A percentile compares a stretch with the other conserved stretches of the same genome.
Conservation (phyloP, 1,140 invertebrate genomes). For the Penaeus chinensis region DNA sequence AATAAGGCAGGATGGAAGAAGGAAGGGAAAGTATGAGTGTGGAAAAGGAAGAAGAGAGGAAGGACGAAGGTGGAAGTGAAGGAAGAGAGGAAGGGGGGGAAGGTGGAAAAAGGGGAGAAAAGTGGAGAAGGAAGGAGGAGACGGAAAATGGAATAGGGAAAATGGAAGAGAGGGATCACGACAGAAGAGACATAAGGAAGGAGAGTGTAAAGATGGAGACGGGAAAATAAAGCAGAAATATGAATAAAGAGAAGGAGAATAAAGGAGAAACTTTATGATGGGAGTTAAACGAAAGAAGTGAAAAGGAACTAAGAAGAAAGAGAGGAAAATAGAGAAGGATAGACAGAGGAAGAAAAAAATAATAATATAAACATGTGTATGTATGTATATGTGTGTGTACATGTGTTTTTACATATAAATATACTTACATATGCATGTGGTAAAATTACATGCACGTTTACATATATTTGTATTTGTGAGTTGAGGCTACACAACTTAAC, state of each 20-base stretch:
- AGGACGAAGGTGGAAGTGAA: neutral
- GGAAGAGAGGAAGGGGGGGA: neutral
- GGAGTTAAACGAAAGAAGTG: no score
- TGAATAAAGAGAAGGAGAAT: neutral
- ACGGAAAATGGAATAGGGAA: no score
- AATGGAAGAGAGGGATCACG: neutral
- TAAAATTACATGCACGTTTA: no score
- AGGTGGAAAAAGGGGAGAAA: no score
- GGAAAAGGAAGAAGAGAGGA: neutral
- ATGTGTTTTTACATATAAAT: conserved; percentile 22
- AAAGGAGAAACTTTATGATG: no score
- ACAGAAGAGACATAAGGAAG: neutral
- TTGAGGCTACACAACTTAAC: no score
- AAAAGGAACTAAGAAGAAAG: neutral
- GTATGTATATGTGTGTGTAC: conserved; percentile 12
- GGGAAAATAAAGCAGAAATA: neutral
- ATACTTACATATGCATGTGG: conserved; percentile 5
- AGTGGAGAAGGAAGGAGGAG: no score
- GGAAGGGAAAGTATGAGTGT: neutral
- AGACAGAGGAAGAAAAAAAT: neutral
- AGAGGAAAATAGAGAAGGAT: conserved; percentile 6
- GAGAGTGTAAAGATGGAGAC: neutral
- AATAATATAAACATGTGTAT: conserved; percentile 20
- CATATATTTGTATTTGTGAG: no score
- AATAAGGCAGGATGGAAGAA: neutral